Conservation (phyloP, 2,888 invertebrate species). For the Eugnorisma glareosa region DNA sequence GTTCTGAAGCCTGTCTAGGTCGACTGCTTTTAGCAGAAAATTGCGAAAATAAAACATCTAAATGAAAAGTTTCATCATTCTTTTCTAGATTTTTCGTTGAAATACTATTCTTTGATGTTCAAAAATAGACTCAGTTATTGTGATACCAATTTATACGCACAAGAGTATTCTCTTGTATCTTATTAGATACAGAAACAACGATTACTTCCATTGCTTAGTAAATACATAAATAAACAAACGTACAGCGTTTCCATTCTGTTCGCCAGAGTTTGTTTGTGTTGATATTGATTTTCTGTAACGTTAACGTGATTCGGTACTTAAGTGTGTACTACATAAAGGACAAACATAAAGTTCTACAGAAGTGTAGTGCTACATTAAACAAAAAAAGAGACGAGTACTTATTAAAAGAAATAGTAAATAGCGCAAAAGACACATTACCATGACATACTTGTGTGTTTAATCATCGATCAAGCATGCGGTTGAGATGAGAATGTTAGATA, state of each 20-base stretch:
- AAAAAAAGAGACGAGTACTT: neutral
- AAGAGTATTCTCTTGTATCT: too few relatives aligned
- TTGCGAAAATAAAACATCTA: neutral
- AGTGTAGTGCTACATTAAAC: neutral
- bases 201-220: constrained; percentile 42
- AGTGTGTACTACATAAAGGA: neutral
- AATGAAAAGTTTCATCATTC: neutral
- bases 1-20: neutral
- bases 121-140: constrained; percentile 3
- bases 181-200: constrained; percentile 35
- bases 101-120: constrained; percentile 10
- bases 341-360: constrained; percentile 1
- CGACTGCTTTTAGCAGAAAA: neutral
- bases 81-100: neutral
- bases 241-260: constrained; percentile 22
- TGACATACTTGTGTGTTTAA: neutral
- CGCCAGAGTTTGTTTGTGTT: constrained; percentile 50
- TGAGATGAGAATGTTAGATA: too few relatives aligned
- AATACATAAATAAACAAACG: constrained; percentile 44
- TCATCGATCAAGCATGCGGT: too few relatives aligned
- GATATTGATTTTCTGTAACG: constrained; percentile 46
- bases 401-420: neutral
- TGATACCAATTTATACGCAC: constrained; percentile 12
- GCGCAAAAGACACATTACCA: neutral
- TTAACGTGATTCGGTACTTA: constrained; percentile 32